A percentile compares a stretch with the other conserved stretches of the same genome.
phyloP scores from a whole-genome alignment of 53 echinoderm and acorn worm genomes.

The Henricia sp. region DNA sequence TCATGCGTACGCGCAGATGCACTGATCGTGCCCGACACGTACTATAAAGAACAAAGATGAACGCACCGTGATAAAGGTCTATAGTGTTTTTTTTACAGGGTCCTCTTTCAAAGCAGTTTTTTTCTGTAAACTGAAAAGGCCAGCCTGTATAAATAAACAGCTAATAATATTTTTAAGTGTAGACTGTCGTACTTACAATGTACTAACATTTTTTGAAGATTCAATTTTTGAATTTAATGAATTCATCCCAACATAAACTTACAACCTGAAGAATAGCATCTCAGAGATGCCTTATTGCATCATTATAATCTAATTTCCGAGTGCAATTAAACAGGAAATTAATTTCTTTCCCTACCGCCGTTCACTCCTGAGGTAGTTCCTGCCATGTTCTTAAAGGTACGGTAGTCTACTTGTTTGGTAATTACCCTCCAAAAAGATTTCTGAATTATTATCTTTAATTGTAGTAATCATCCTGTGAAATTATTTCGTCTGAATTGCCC shows the following conservation, averaged over 20 bases:
- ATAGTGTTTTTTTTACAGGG: no score
- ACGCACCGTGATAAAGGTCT: no score
- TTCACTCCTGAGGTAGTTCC: background rate
- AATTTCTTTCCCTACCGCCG: constrained; percentile 1
- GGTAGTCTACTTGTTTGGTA: background rate
- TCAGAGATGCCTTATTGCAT: background rate
- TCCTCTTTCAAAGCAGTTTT: no score
- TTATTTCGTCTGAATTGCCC: no score
- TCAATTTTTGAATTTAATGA: background rate
- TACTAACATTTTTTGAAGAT: background rate
- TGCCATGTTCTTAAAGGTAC: background rate
- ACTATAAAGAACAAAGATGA: no score
- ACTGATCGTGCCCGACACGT: no score
- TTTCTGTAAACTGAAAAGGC: background rate
- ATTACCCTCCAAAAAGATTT: no score
- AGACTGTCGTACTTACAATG: background rate
- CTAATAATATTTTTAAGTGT: background rate
- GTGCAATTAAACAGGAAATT: constrained; percentile 46
- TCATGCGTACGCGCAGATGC: no score
- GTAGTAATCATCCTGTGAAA: no score
- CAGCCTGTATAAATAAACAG: background rate
- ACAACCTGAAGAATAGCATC: background rate
- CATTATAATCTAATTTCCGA: background rate
- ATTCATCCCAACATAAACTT: background rate
- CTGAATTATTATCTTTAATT: no score